Percentiles rank a stretch among this genome's conserved stretches.
These are phyloP conservation scores for Anas platyrhynchos DNA, from an alignment of 2,113 vertebrate genomes.

Conservation along the genomic window DNA sequence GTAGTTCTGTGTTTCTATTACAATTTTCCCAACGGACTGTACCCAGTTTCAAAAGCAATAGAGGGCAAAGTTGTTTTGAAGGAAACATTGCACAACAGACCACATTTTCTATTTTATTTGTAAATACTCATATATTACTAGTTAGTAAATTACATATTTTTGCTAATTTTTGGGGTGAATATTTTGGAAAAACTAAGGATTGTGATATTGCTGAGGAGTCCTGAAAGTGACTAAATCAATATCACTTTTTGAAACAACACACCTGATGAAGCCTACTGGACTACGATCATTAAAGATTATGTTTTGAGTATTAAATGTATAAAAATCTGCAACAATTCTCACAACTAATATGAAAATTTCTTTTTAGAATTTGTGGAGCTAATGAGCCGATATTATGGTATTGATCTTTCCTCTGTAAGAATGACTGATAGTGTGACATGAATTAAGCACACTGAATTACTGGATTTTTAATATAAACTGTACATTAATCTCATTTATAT, in stretches of 20 bases:
- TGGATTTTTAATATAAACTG: background rate
- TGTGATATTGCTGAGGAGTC: background rate
- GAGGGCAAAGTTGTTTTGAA: background rate
- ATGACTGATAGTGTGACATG: background rate
- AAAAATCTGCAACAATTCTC: background rate
- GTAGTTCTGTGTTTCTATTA: background rate
- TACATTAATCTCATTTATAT: background rate
- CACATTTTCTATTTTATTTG: background rate
- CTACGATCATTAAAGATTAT: background rate
- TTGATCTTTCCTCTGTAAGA: background rate
- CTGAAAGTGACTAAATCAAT: background rate
- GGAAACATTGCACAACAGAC: background rate
- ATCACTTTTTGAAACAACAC: background rate
- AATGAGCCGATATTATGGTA: background rate
- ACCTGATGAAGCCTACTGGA: background rate
- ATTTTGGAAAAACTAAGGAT: background rate
- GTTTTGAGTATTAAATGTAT: background rate
- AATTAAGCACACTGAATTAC: background rate
- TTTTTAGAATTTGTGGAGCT: background rate
- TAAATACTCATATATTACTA: background rate
- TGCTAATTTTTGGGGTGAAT: background rate
- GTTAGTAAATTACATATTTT: background rate
- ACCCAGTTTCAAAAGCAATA: background rate
- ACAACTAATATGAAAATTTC: background rate
- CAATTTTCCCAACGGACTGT: background rate